Conservation (phyloP, 2,113 vertebrate species). For the Nothobranchius kuhntae region DNA sequence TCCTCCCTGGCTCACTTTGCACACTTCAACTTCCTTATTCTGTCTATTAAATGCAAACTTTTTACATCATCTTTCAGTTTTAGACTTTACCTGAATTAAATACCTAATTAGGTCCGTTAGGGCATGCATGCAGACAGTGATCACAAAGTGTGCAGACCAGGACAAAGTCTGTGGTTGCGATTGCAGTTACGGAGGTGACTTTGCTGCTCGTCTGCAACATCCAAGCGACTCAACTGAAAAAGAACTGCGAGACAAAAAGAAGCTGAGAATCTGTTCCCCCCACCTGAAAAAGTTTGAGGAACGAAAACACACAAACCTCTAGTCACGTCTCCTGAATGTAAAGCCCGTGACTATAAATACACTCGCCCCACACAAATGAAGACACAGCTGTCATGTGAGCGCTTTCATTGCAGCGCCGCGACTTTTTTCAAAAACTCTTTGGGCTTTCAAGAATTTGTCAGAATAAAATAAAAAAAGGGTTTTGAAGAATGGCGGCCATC, state of each 20-base stretch:
- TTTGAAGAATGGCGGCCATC: constrained; percentile 7
- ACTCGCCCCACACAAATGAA: constrained; percentile 2
- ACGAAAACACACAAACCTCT: constrained; percentile 4
- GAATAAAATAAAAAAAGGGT: neutral
- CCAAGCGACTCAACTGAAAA: constrained; percentile 39
- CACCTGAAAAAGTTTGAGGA: constrained; percentile 7
- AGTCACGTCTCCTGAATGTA: constrained; percentile 7
- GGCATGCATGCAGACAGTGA: constrained; percentile 41
- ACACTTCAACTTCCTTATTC: neutral
- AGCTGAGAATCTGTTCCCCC: constrained; percentile 10
- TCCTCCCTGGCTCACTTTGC: neutral
- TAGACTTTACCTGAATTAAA: constrained; percentile 37
- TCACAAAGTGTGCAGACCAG: constrained; percentile 4
- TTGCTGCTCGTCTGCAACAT: constrained; percentile 48
- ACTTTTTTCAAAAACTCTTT: neutral
- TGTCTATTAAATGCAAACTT: neutral
- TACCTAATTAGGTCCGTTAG: constrained; percentile 35
- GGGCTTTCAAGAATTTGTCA: neutral
- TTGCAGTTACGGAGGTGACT: constrained; percentile 49
- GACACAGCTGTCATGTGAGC: neutral
- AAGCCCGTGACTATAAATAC: constrained; percentile 23
- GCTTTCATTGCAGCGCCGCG: neutral
- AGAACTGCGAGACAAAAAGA: constrained; percentile 24
- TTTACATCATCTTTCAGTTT: neutral
- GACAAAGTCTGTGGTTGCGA: constrained; percentile 6